These are phyloP conservation scores for Callorhinus ursinus DNA, from an alignment of 2,113 vertebrate genomes.

Conservation along the genomic window DNA sequence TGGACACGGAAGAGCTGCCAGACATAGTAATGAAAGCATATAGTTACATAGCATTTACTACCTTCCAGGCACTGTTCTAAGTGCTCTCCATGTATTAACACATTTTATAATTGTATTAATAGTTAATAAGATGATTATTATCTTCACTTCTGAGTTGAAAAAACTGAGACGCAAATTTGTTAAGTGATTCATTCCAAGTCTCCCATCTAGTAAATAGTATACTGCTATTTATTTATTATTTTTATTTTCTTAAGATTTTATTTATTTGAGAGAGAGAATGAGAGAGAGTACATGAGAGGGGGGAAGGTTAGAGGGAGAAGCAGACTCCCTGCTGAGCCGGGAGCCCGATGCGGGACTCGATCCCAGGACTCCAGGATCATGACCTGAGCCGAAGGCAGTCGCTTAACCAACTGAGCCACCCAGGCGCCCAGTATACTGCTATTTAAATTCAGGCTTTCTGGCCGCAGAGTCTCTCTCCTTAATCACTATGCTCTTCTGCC, in stretches of 20 bases:
- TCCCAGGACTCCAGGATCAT: no score
- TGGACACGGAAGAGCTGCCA: not conserved
- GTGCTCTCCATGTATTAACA: not conserved
- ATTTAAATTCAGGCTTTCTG: not conserved
- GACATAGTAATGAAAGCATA: not conserved
- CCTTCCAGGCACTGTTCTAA: not conserved
- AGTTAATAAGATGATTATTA: not conserved
- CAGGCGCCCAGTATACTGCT: not conserved
- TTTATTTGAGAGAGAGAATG: no score
- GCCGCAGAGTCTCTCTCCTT: not conserved
- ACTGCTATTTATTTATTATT: not conserved
- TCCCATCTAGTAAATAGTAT: not conserved
- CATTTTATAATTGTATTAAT: not conserved
- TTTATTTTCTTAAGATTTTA: no score
- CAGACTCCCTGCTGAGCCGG: no score
- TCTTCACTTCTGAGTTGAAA: slow-evolving; percentile 26
- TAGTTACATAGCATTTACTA: not conserved
- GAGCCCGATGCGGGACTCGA: no score
- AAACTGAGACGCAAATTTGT: not conserved
- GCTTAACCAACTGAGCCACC: no score
- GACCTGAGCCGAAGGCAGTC: no score
- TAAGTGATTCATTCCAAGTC: not conserved
- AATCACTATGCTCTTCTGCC: not conserved
- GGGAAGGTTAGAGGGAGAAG: no score
- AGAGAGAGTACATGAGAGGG: no score